Conservation (phyloP, 2,797 vertebrate genomes). For the Pipistrellus nathusii region DNA sequence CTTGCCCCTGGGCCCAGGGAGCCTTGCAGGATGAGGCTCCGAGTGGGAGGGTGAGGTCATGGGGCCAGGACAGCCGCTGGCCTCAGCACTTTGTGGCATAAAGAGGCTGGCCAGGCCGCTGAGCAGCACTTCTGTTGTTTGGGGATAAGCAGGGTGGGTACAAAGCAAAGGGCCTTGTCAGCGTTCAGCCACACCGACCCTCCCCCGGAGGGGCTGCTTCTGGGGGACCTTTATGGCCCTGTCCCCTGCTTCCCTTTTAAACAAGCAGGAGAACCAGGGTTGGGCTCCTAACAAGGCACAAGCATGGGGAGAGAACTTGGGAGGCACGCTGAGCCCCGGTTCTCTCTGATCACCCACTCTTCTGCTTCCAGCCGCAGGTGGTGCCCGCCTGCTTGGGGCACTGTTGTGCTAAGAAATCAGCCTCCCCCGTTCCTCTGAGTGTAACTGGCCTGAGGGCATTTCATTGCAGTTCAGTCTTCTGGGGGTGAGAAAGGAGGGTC, state of each 20-base stretch:
- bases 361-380: not conserved
- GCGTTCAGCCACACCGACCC: constrained; percentile 84
- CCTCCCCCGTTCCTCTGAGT: not conserved
- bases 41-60: constrained; percentile 76
- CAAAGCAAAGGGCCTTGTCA: constrained; percentile 93
- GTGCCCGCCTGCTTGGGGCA: not conserved
- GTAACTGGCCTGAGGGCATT: not conserved
- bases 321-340: not conserved
- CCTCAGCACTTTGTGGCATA: constrained; percentile 94
- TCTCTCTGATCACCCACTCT: not conserved
- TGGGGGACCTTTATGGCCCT: not conserved
- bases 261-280: not conserved
- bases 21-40: constrained; percentile 49
- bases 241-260: constrained; percentile 23
- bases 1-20: constrained; percentile 27
- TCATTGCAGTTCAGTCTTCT: not conserved
- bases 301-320: not conserved
- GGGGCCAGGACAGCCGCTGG: constrained; percentile 73
- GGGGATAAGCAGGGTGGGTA: constrained; percentile 88
- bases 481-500: not conserved
- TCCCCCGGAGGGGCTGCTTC: constrained; percentile 55
- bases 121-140: constrained; percentile 87
- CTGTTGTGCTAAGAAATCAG: not conserved
- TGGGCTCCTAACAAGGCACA: not conserved
- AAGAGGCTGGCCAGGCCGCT: constrained; percentile 84